Percentiles rank a stretch among this genome's conserved stretches.
phyloP scores from a whole-genome alignment of 2,113 vertebrate species.

The Pantherophis guttatus region DNA sequence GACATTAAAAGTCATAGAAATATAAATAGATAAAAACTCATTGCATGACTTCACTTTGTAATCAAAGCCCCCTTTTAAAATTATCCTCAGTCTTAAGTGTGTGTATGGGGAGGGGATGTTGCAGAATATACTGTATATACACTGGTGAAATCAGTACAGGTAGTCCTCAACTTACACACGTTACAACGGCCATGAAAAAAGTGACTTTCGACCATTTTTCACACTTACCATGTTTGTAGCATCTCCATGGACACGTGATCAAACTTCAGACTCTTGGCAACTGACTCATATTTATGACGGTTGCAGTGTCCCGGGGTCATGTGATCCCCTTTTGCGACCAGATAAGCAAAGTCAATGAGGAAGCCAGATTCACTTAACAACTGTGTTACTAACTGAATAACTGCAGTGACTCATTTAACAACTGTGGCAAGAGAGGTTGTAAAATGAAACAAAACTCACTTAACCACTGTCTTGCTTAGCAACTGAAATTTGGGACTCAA shows the following conservation, averaged over 20 bases:
- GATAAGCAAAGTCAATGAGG: no score
- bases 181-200: neutral
- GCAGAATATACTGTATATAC: neutral
- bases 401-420: no score
- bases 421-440: no score
- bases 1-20: neutral
- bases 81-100: neutral
- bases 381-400: no score
- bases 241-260: neutral
- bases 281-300: neutral
- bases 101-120: neutral
- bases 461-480: no score
- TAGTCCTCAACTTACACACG: neutral
- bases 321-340: no score
- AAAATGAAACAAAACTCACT: no score
- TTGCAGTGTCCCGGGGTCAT: no score
- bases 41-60: neutral
- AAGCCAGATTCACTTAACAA: no score
- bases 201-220: neutral
- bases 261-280: neutral
- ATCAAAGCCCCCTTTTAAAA: neutral
- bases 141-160: neutral
- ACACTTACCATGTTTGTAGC: neutral
- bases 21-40: conserved; percentile 9
- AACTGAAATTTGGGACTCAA: no score